phyloP scores from a whole-genome alignment of 1,140 invertebrate species.

The Metopolophium dirhodum region DNA sequence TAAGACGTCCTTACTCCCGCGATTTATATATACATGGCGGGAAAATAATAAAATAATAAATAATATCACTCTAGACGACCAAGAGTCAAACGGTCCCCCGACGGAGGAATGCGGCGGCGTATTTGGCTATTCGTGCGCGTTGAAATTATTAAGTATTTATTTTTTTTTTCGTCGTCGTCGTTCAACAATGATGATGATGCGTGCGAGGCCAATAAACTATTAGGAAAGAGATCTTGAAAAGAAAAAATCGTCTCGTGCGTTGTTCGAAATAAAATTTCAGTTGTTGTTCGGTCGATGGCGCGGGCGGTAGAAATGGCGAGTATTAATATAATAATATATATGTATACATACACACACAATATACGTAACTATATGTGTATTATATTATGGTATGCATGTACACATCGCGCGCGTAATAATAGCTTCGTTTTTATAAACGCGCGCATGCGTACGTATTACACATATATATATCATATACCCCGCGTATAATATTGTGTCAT shows the following conservation, averaged over 20 bases:
- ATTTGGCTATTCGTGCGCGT: background rate
- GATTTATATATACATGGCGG: background rate
- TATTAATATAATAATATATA: background rate
- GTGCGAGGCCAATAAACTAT: background rate
- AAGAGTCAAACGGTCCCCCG: background rate
- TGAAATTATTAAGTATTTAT: background rate
- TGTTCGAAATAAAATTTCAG: background rate
- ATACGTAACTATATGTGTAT: background rate
- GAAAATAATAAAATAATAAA: conserved; percentile 21
- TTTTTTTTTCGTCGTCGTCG: background rate
- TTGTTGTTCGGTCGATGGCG: background rate
- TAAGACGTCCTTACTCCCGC: conserved; percentile 20
- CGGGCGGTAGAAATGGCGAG: background rate
- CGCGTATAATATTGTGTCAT: background rate
- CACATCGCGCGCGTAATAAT: background rate
- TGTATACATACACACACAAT: no score
- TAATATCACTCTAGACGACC: background rate
- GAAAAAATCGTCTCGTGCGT: background rate
- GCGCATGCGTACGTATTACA: no score
- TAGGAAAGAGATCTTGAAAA: background rate
- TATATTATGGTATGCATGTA: background rate
- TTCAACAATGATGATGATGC: background rate
- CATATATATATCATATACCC: background rate
- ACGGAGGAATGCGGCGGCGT: conserved; percentile 15
- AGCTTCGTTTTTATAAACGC: background rate